A percentile compares a stretch with the other conserved stretches of the same genome.
These are phyloP conservation scores for Typhlichthys eigenmanni DNA, from an alignment of 2,797 vertebrate genomes.

Conservation along the genomic window DNA sequence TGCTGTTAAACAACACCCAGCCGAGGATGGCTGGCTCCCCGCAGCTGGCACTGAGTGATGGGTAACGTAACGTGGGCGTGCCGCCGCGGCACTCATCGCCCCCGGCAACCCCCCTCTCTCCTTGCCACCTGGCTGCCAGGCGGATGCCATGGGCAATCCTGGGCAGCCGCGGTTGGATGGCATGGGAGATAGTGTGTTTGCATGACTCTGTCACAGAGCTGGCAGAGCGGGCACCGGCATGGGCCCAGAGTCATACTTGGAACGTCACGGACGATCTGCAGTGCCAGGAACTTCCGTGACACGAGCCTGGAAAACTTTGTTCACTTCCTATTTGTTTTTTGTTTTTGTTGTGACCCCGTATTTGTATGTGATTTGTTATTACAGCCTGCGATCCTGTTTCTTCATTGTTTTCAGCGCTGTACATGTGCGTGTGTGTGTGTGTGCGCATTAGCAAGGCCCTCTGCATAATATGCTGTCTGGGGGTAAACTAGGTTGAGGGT, in stretches of 20 bases:
- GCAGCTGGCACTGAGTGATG: conserved; percentile 71
- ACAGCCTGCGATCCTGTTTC: conserved; percentile 1
- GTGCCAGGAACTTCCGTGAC: conserved; percentile 18
- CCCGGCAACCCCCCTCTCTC: conserved; percentile 45
- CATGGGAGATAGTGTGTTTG: conserved; percentile 48
- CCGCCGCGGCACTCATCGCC: conserved; percentile 52
- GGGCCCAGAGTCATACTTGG: conserved; percentile 26
- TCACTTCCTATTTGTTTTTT: not conserved
- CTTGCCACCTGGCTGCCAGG: conserved; percentile 70
- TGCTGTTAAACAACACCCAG: conserved; percentile 73
- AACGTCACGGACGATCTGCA: conserved; percentile 20
- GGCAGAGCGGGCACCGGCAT: conserved; percentile 26
- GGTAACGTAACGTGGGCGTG: conserved; percentile 58
- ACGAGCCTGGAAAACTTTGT: not conserved
- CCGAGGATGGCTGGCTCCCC: conserved; percentile 63
- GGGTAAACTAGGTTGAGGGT: conserved; percentile 79
- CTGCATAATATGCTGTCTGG: conserved; percentile 66
- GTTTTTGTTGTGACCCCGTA: not conserved
- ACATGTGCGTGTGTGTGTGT: conserved; percentile 19
- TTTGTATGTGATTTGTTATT: conserved; percentile 17
- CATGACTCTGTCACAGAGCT: conserved; percentile 51
- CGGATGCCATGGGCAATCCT: conserved; percentile 58
- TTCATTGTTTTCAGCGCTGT: not conserved
- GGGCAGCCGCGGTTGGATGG: conserved; percentile 57
- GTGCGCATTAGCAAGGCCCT: conserved; percentile 69